phyloP scores from a whole-genome alignment of 2,113 vertebrate species.

The Manacus vitellinus region DNA sequence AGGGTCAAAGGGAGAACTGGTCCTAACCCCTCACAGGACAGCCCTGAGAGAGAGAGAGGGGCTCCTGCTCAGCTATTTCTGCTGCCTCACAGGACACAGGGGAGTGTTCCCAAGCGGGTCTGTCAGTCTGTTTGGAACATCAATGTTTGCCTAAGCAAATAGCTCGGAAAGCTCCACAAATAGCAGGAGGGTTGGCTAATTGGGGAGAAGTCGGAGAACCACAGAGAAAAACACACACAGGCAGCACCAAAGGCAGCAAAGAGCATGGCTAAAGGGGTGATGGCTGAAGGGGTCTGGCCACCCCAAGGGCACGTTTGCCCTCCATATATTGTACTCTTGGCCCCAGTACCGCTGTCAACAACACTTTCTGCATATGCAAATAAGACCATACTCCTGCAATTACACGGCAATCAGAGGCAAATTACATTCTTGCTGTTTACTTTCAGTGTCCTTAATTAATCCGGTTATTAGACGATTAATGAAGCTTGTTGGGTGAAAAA shows the following conservation, averaged over 20 bases:
- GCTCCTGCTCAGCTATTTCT: not conserved
- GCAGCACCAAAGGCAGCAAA: not conserved
- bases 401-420: slow-evolving; percentile 78
- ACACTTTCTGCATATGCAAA: slow-evolving; percentile 72
- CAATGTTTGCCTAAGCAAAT: slow-evolving; percentile 15
- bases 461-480: slow-evolving; percentile 83
- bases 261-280: not conserved
- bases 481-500: slow-evolving; percentile 80
- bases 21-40: not conserved
- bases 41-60: too few species aligned
- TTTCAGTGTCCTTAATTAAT: slow-evolving; percentile 82
- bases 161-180: not conserved
- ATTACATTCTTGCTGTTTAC: slow-evolving; percentile 84
- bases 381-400: slow-evolving; percentile 68
- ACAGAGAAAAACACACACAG: not conserved
- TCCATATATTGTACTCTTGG: not conserved
- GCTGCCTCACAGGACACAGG: not conserved
- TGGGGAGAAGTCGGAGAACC: not conserved
- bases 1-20: not conserved
- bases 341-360: not conserved
- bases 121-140: not conserved
- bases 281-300: not conserved
- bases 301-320: not conserved
- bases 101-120: not conserved
- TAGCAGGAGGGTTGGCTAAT: slow-evolving; percentile 3